Conservation (phyloP, 1,140 invertebrate genomes). For the Cepaea nemoralis region DNA sequence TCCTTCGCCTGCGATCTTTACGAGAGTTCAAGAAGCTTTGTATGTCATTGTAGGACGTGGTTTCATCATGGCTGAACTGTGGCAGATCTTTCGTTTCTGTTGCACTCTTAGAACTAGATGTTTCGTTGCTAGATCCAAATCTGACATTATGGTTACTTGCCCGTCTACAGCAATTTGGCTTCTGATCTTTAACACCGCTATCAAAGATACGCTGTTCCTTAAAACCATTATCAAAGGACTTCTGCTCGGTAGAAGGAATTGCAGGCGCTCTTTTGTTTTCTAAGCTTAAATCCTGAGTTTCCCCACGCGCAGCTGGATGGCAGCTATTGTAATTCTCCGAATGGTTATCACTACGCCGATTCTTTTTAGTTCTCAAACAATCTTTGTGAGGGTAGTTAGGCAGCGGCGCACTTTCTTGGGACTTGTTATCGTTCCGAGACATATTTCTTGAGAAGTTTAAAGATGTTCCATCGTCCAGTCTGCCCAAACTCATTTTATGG, state of each 20-base stretch:
- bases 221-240: background rate
- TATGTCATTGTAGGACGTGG: background rate
- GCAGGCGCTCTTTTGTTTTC: background rate
- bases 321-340: background rate
- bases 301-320: background rate
- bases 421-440: background rate
- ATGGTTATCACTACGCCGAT: background rate
- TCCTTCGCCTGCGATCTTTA: background rate
- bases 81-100: background rate
- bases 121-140: background rate
- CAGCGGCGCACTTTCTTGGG: background rate
- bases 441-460: conserved; percentile 9
- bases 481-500: background rate
- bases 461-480: background rate
- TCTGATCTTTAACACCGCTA: background rate
- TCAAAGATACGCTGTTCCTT: too few relatives aligned
- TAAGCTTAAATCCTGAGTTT: background rate
- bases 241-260: background rate
- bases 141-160: background rate
- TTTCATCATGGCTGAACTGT: background rate
- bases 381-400: background rate
- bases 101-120: background rate
- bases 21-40: background rate
- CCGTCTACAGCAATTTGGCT: background rate
- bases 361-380: background rate